A percentile compares a stretch with the other conserved stretches of the same genome.
Evolutionary conservation across 2,113 vertebrate species (phyloP).

Genomic region (Chamaea fasciata): DNA sequence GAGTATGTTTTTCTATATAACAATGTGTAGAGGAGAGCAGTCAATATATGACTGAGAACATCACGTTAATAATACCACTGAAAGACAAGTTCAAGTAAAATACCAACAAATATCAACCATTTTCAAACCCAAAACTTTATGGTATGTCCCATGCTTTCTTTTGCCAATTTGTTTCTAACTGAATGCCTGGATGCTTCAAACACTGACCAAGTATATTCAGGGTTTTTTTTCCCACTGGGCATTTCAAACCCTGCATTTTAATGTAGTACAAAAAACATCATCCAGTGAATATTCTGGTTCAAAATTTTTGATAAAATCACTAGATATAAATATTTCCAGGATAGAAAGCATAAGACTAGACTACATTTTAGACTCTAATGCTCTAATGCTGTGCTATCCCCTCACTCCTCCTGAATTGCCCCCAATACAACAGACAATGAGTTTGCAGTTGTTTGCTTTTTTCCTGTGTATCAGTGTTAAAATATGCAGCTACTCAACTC

Average conservation of each 20-base stretch:
- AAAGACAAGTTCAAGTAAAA: not conserved
- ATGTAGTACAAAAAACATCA: not conserved
- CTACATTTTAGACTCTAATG: not conserved
- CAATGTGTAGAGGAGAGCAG: not conserved
- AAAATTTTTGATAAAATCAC: not conserved
- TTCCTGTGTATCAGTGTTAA: not conserved
- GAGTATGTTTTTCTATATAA: not conserved
- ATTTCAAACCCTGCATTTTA: not conserved
- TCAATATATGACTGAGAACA: not conserved
- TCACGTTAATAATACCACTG: rapidly evolving
- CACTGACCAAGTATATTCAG: not conserved
- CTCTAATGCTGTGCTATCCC: not conserved
- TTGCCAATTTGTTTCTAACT: not conserved
- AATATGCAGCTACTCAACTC: not conserved
- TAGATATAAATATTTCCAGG: not conserved
- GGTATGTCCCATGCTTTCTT: not conserved
- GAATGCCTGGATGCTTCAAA: not conserved
- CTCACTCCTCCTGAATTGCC: not conserved
- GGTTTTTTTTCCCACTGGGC: not conserved
- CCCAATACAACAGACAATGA: not conserved
- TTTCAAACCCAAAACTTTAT: not conserved
- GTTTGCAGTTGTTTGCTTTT: not conserved
- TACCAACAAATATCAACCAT: not conserved
- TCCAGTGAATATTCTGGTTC: not conserved
- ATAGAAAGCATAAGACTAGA: not conserved